These are phyloP conservation scores for Willowsia nigromaculata DNA, from an alignment of 2,888 invertebrate genomes.

Conservation along the genomic window DNA sequence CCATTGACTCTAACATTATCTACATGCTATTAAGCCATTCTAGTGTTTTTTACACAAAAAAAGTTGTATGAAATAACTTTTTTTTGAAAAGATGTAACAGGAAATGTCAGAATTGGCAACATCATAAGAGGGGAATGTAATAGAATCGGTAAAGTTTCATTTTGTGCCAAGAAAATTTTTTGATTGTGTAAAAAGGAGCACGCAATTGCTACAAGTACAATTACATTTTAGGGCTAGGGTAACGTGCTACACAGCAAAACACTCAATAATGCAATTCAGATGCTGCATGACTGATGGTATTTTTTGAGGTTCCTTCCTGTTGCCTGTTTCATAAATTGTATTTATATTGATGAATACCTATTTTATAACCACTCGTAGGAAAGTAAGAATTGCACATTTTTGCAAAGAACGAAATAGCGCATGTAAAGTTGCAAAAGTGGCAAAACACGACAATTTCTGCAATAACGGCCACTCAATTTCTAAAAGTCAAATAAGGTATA, in stretches of 20 bases:
- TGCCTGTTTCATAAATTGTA: not conserved
- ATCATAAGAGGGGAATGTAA: not conserved
- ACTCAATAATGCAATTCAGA: not conserved
- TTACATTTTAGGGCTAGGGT: not conserved
- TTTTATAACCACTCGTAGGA: no score
- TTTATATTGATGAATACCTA: no score
- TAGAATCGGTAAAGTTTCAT: not conserved
- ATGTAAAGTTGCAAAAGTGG: no score
- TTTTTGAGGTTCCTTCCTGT: not conserved
- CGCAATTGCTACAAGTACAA: not conserved
- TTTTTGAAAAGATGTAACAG: not conserved
- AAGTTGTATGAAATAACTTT: not conserved
- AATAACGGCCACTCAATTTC: no score
- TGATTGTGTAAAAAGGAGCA: not conserved
- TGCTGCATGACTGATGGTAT: not conserved
- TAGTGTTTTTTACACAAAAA: not conserved
- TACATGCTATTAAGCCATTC: constrained; percentile 19
- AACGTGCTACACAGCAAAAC: not conserved
- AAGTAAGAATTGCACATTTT: no score
- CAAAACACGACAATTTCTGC: no score
- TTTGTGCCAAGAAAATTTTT: not conserved
- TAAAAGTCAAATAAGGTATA: no score
- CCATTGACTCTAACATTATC: not conserved
- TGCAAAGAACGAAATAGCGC: no score
- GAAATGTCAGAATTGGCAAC: not conserved